Evolutionary conservation across 2,888 invertebrate species (phyloP).

Genomic region (Silvanus unidentatus): DNA sequence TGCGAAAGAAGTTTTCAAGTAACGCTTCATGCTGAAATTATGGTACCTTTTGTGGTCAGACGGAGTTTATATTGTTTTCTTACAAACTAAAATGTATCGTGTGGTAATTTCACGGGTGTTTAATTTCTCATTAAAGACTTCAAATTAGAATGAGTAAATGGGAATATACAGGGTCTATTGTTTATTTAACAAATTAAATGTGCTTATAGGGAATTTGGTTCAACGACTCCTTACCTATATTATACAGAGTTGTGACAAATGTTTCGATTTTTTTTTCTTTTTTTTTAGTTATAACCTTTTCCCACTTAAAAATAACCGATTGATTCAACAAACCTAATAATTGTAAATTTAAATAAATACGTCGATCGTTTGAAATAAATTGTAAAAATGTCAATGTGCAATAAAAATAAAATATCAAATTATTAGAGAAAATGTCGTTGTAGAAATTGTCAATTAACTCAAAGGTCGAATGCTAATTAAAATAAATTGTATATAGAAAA

Average conservation of each 20-base stretch:
- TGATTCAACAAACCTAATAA: no score
- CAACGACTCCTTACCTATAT: no score
- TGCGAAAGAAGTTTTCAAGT: not conserved
- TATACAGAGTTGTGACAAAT: no score
- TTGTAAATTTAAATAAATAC: no score
- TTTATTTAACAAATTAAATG: no score
- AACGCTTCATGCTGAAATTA: not conserved
- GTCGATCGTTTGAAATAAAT: no score
- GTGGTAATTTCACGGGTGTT: conserved; percentile 14
- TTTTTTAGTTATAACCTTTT: no score
- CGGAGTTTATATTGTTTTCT: conserved; percentile 10
- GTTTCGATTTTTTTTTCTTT: not conserved
- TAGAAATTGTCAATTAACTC: conserved; percentile 24
- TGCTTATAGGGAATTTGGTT: no score
- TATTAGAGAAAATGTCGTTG: conserved; percentile 9
- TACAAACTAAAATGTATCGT: conserved; percentile 7
- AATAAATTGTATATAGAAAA: conserved; percentile 10
- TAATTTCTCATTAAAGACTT: conserved; percentile 11
- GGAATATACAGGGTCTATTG: no score
- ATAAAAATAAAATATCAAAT: no score
- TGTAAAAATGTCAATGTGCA: no score
- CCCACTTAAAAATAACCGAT: not conserved
- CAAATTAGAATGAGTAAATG: no score
- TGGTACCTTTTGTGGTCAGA: conserved; percentile 3
- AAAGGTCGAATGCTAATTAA: conserved; percentile 30